These are phyloP conservation scores for Lypha dubia DNA, from an alignment of 2,888 invertebrate genomes.

Conservation along the genomic window DNA sequence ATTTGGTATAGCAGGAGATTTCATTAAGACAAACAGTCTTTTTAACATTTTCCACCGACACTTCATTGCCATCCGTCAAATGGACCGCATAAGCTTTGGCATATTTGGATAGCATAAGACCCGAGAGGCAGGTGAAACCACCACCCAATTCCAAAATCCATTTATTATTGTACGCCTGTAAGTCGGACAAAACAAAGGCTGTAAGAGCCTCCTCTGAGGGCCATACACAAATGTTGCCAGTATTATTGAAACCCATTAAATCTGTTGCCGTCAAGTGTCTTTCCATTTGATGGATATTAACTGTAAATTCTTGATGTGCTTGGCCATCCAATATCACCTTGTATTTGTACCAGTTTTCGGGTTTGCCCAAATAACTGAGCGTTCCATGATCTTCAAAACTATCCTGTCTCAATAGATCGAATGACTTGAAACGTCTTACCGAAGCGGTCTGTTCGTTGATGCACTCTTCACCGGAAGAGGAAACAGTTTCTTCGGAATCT, in stretches of 20 bases:
- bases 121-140: slow-evolving; percentile 93
- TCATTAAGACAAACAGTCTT: slow-evolving; percentile 87
- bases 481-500: slow-evolving; percentile 82
- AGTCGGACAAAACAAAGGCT: slow-evolving; percentile 87
- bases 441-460: slow-evolving; percentile 84
- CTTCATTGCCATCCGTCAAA: slow-evolving; percentile 91
- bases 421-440: slow-evolving; percentile 86
- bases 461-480: slow-evolving; percentile 81
- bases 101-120: slow-evolving; percentile 88
- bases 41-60: slow-evolving; percentile 89
- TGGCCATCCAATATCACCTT: slow-evolving; percentile 83
- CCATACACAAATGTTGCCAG: slow-evolving; percentile 92
- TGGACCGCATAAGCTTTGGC: slow-evolving; percentile 86
- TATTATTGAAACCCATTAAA: slow-evolving; percentile 92
- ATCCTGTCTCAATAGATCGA: slow-evolving; percentile 85
- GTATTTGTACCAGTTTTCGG: slow-evolving; percentile 87
- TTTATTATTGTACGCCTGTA: slow-evolving; percentile 87
- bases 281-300: slow-evolving; percentile 86
- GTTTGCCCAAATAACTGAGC: slow-evolving; percentile 82
- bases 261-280: slow-evolving; percentile 88
- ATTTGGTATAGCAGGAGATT: slow-evolving; percentile 85
- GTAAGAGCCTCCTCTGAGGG: slow-evolving; percentile 91
- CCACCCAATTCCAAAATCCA: slow-evolving; percentile 91
- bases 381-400: slow-evolving; percentile 83
- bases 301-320: slow-evolving; percentile 83